Base-by-base conservation (phyloP, 2,888 invertebrate genomes). In the Rotaria sp. region DNA sequence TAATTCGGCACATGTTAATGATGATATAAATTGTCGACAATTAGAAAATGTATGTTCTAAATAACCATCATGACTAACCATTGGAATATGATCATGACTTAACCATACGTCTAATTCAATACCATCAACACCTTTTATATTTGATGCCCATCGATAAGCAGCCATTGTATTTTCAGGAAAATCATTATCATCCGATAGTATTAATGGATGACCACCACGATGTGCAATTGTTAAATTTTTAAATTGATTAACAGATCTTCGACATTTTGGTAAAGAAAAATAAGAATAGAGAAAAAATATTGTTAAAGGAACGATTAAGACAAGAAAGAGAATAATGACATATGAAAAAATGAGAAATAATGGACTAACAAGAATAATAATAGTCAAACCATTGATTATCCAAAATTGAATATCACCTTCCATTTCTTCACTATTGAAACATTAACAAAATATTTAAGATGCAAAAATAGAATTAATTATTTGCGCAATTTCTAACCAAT, bases 71-170 rank as follows among this genome's bases (percentile, higher is more conserved):
- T 67, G 67, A 67, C 8, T 67, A 13, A 67, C 35, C 67, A 67
- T 67, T 67, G 67, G 67, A 4, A 67, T 67, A 35, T 38, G 35
- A 67, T 67, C 67, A 2, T 18, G 35, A 67, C 67, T 67, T 67
- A 67, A 67, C 67, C 67, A 67, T 10, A 67, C 67, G 38, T 67
- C 67, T 67, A 67, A 67, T 67, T 67, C 67, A 35, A 67, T 67
- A 5, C 35, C 67, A 67, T 67, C 35, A 21, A 35, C 15, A 21
- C 67, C 67, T 1, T 67, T 18, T 7, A 18, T 67, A 2, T 35
- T 67, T 21, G 67, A 67, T 67, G 67, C 67, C 67, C 67, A 67
- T 67, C 67, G 67, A 67, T 67, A 67, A 35, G 67, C 67, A 35
- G 67, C 67, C 21, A 67, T 35, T 8, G 67, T 67, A 67, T 67